Percentiles rank a stretch among this genome's conserved stretches.
Evolutionary conservation across 2,797 vertebrate species (phyloP).

Genomic region (Acrossocheilus fasciatus): DNA sequence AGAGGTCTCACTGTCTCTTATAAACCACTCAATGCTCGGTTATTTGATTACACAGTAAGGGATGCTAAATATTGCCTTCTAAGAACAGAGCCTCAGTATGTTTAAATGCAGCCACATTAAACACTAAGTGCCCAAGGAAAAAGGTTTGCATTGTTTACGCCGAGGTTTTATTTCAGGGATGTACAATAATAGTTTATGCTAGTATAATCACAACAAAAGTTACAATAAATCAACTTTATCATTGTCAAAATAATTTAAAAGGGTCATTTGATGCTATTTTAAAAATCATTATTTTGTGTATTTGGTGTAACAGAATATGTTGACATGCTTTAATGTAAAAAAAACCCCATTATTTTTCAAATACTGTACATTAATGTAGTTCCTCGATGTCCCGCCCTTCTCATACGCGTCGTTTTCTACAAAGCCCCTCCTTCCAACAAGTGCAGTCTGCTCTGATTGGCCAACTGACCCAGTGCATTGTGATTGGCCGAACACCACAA

Average conservation of each 20-base stretch:
- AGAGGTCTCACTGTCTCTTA: slow-evolving; percentile 41
- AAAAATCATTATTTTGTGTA: too few species aligned
- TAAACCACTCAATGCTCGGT: slow-evolving; percentile 41
- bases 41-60: slow-evolving; percentile 53
- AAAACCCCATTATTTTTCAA: too few species aligned
- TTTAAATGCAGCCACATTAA: slow-evolving; percentile 32
- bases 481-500: too few species aligned
- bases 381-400: too few species aligned
- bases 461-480: too few species aligned
- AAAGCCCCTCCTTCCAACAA: too few species aligned
- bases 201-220: neutral
- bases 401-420: too few species aligned
- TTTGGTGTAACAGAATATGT: too few species aligned
- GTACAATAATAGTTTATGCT: slow-evolving; percentile 12
- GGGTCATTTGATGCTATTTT: too few species aligned
- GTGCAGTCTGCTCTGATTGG: too few species aligned
- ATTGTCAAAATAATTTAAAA: neutral
- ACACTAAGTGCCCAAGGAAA: neutral
- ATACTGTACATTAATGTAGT: too few species aligned
- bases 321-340: too few species aligned
- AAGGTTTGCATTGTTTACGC: neutral
- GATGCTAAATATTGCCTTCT: slow-evolving; percentile 56
- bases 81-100: slow-evolving; percentile 45
- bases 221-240: neutral
- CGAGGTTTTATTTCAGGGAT: slow-evolving; percentile 21